phyloP scores from a whole-genome alignment of 2,797 vertebrate species.

The Tangara arthus region DNA sequence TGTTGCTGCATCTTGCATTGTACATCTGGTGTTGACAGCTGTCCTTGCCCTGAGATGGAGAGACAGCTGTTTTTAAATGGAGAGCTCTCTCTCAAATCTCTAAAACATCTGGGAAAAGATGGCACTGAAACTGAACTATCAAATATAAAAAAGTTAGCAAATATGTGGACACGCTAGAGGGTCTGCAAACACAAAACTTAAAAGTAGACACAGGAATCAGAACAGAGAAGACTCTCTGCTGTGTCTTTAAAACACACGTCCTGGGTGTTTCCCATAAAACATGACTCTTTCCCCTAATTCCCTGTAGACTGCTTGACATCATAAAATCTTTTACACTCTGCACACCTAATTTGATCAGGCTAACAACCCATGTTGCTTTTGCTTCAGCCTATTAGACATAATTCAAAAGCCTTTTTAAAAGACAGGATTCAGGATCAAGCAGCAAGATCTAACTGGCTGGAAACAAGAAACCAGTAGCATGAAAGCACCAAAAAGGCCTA shows the following conservation, averaged over 20 bases:
- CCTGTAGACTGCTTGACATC: neutral
- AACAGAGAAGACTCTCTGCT: neutral
- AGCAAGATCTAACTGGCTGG: neutral
- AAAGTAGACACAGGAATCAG: neutral
- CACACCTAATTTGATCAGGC: neutral
- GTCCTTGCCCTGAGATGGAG: neutral
- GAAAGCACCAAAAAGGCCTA: neutral
- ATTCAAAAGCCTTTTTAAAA: neutral
- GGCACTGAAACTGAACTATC: neutral
- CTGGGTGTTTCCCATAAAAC: neutral
- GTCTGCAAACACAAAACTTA: neutral
- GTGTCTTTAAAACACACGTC: neutral
- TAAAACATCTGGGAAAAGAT: constrained; percentile 9
- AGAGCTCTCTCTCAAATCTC: neutral
- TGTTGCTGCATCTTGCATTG: constrained; percentile 7
- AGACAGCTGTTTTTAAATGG: constrained; percentile 16
- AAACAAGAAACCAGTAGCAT: neutral
- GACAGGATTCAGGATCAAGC: neutral
- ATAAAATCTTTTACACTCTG: neutral
- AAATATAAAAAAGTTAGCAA: neutral
- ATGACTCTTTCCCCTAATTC: neutral
- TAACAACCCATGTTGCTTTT: neutral
- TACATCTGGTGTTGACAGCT: constrained; percentile 54
- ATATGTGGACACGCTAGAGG: neutral
- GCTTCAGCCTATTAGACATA: neutral